Conservation (phyloP, 2,797 vertebrate genomes). For the Enoplosus armatus region DNA sequence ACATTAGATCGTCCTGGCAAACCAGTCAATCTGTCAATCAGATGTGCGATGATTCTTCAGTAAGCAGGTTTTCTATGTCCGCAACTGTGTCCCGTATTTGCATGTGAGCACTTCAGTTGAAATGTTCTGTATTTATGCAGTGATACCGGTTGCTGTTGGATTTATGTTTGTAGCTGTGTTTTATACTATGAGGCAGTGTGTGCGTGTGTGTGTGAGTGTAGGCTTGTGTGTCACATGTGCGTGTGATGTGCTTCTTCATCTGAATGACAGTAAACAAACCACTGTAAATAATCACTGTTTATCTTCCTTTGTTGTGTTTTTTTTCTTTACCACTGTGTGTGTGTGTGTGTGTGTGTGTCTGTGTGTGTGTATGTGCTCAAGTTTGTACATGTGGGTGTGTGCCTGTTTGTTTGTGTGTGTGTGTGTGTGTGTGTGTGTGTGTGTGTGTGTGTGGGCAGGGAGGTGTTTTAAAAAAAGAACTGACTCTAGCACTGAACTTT, state of each 20-base stretch:
- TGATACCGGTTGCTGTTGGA: background rate
- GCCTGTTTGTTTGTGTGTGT: background rate
- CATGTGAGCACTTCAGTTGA: background rate
- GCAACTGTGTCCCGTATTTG: conserved; percentile 22
- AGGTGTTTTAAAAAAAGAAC: conserved; percentile 41
- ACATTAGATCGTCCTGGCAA: conserved; percentile 64
- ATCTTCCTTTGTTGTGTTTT: conserved; percentile 15
- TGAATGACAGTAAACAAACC: conserved; percentile 41
- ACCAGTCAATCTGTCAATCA: conserved; percentile 71
- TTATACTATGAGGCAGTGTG: background rate
- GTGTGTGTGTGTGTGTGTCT: conserved; percentile 8
- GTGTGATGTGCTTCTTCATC: conserved; percentile 29
- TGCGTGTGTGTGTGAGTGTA: conserved; percentile 8
- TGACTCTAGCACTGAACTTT: conserved; percentile 59
- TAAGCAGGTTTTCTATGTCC: conserved; percentile 14
- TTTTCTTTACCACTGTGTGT: background rate
- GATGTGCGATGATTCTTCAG: conserved; percentile 30
- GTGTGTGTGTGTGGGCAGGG: background rate
- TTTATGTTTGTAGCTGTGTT: conserved; percentile 1
- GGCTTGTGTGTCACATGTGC: conserved; percentile 3
- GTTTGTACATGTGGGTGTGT: background rate
- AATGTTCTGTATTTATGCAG: background rate
- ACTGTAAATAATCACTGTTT: conserved; percentile 45
- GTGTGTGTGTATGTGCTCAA: background rate
- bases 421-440: background rate